Evolutionary conservation across 1,140 invertebrate genomes (phyloP).

Genomic region (Bathynomus jamesi): DNA sequence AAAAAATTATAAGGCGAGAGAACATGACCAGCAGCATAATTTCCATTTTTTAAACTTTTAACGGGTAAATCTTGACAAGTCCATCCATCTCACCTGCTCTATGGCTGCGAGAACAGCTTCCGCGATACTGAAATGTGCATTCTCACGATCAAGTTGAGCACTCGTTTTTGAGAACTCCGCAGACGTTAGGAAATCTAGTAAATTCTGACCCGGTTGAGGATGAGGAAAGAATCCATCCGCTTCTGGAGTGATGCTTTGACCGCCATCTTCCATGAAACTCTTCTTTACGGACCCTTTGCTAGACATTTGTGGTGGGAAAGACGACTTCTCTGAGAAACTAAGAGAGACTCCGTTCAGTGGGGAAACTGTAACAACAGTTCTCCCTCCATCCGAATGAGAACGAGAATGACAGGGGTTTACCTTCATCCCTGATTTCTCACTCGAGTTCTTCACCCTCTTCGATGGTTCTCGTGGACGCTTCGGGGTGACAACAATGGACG

Average conservation of each 20-base stretch:
- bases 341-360: not conserved
- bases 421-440: too few relatives aligned
- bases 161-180: conserved; percentile 60
- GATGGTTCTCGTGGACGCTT: too few relatives aligned
- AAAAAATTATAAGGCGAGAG: too few relatives aligned
- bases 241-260: not conserved
- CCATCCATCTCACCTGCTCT: conserved; percentile 53
- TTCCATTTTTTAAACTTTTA: too few relatives aligned
- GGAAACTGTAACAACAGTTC: not conserved
- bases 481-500: too few relatives aligned
- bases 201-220: conserved; percentile 62
- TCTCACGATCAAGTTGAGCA: conserved; percentile 73
- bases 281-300: not conserved
- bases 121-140: conserved; percentile 75
- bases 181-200: conserved; percentile 64
- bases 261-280: not conserved
- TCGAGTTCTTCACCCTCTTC: too few relatives aligned
- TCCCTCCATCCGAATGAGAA: not conserved
- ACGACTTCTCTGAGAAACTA: not conserved
- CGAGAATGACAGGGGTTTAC: not conserved
- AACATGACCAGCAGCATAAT: too few relatives aligned
- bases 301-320: not conserved
- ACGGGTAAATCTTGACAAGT: too few relatives aligned
- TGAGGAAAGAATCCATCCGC: conserved; percentile 46
- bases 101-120: conserved; percentile 77